Evolutionary conservation across 2,888 invertebrate species (phyloP).

Genomic region (Dusona sp.): DNA sequence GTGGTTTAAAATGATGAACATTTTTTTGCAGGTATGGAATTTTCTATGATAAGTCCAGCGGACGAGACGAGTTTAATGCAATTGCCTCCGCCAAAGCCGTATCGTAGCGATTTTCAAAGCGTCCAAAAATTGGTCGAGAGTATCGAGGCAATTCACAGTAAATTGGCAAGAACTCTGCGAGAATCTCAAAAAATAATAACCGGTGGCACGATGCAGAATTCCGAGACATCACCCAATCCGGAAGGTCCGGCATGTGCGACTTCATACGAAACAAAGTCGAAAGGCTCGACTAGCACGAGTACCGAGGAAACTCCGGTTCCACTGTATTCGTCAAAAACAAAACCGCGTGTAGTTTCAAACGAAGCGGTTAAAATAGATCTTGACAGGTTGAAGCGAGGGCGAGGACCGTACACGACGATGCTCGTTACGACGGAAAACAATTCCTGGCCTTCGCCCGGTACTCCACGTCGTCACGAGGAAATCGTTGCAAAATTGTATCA

Average conservation of each 20-base stretch:
- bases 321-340: conserved; percentile 59
- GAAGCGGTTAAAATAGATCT: conserved; percentile 78
- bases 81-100: conserved; percentile 71
- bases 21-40: conserved; percentile 74
- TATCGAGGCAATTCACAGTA: conserved; percentile 79
- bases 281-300: conserved; percentile 66
- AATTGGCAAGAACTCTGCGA: conserved; percentile 77
- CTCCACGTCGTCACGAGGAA: conserved; percentile 73
- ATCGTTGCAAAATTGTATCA: conserved; percentile 78
- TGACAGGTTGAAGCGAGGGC: conserved; percentile 69
- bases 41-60: conserved; percentile 74
- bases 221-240: conserved; percentile 41
- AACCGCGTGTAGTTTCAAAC: conserved; percentile 78
- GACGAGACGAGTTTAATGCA: conserved; percentile 77
- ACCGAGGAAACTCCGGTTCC: conserved; percentile 54
- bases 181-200: conserved; percentile 79
- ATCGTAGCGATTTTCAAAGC: conserved; percentile 71
- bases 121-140: conserved; percentile 78
- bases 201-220: conserved; percentile 25
- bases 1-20: background rate
- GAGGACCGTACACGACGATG: conserved; percentile 60
- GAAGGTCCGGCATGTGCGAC: conserved; percentile 51
- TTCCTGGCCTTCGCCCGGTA: conserved; percentile 55
- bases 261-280: conserved; percentile 63
- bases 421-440: conserved; percentile 61